Evolutionary conservation across 2,888 invertebrate species (phyloP).

Genomic region (Erebia ligea): DNA sequence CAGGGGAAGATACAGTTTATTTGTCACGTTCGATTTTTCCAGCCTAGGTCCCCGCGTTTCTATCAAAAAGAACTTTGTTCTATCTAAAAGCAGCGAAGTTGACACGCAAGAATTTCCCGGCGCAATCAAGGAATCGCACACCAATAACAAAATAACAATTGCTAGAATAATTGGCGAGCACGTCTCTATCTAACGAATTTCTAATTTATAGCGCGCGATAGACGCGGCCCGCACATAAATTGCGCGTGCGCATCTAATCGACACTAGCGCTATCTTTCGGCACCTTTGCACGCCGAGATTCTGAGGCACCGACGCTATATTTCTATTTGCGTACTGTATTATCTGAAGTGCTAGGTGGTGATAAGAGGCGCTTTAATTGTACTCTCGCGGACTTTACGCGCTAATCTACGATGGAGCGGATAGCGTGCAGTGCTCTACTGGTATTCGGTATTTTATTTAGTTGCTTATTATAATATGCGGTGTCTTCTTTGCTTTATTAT

Average conservation of each 20-base stretch:
- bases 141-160: conserved; percentile 45
- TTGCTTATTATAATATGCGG: neutral
- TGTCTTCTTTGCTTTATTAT: too few relatives aligned
- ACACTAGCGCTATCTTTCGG: conserved; percentile 74
- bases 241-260: conserved; percentile 76
- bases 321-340: conserved; percentile 63
- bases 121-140: conserved; percentile 34
- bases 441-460: neutral
- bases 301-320: conserved; percentile 67
- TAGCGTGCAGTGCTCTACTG: conserved; percentile 20
- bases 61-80: too few relatives aligned
- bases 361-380: conserved; percentile 52
- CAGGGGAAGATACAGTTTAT: too few relatives aligned
- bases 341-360: conserved; percentile 61
- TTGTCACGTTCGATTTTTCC: too few relatives aligned
- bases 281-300: conserved; percentile 75
- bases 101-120: neutral
- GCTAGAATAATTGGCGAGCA: conserved; percentile 73
- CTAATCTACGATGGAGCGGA: conserved; percentile 27
- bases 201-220: conserved; percentile 80
- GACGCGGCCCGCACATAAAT: conserved; percentile 69
- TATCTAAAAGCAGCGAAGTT: too few relatives aligned
- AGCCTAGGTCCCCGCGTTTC: too few relatives aligned
- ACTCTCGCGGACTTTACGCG: conserved; percentile 30
- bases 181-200: conserved; percentile 82